These are phyloP conservation scores for Rhagologus leucostigma DNA, from an alignment of 2,113 vertebrate species.

Conservation along the genomic window DNA sequence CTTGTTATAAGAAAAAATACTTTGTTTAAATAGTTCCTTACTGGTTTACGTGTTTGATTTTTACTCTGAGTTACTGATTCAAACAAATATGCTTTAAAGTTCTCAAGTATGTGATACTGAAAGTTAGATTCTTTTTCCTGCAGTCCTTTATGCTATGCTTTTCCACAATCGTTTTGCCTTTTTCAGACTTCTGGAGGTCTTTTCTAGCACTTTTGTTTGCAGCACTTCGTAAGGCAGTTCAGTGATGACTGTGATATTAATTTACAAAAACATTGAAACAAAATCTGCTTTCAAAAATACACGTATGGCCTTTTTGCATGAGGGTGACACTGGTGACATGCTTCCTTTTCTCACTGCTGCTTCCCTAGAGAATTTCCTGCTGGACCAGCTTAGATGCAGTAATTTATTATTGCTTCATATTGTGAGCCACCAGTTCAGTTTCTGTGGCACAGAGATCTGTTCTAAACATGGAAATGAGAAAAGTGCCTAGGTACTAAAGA, in stretches of 20 bases:
- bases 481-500: background rate
- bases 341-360: conserved; percentile 8
- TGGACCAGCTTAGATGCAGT: background rate
- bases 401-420: conserved; percentile 13
- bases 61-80: background rate
- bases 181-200: background rate
- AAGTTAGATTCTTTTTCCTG: background rate
- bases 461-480: conserved; percentile 8
- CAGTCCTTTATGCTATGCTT: background rate
- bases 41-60: background rate
- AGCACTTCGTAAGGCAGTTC: background rate
- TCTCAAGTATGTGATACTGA: background rate
- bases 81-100: background rate
- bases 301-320: background rate
- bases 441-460: background rate
- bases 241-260: background rate
- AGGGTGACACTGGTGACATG: background rate
- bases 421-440: background rate
- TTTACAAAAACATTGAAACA: background rate
- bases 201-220: background rate
- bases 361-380: conserved; percentile 34
- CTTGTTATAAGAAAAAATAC: background rate
- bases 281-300: background rate
- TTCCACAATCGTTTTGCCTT: background rate
- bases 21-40: background rate